A percentile compares a stretch with the other conserved stretches of the same genome.
phyloP scores from a whole-genome alignment of 2,797 vertebrate species.

The Toxotes lorentzi region DNA sequence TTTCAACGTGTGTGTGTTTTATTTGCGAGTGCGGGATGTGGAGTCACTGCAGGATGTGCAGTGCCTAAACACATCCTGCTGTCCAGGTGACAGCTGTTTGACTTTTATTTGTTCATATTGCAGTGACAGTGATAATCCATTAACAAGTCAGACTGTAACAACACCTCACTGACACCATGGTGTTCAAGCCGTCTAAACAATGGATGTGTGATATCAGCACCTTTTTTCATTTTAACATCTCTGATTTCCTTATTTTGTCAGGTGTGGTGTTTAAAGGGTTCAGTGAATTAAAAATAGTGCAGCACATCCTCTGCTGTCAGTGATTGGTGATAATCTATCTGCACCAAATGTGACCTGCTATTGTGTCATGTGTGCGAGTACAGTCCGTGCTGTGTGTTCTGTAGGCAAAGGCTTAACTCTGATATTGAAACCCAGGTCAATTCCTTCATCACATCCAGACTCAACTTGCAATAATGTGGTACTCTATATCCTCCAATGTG shows the following conservation, averaged over 20 bases:
- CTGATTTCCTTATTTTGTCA: conserved; percentile 66
- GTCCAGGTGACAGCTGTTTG: conserved; percentile 67
- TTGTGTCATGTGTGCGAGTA: neutral
- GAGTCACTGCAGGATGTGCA: conserved; percentile 56
- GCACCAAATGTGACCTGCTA: neutral
- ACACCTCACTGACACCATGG: conserved; percentile 47
- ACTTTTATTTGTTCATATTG: conserved; percentile 42
- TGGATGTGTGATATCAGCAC: conserved; percentile 49
- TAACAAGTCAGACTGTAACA: conserved; percentile 60
- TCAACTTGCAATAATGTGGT: neutral
- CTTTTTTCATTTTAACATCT: conserved; percentile 27
- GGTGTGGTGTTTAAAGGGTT: conserved; percentile 39
- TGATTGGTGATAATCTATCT: neutral
- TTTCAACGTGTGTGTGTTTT: neutral
- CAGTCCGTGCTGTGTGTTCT: neutral
- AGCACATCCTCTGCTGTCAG: conserved; percentile 10
- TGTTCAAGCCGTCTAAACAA: conserved; percentile 51
- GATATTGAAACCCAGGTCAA: neutral
- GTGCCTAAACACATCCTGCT: conserved; percentile 64
- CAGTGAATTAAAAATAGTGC: conserved; percentile 29
- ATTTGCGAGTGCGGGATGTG: neutral
- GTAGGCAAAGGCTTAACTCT: neutral
- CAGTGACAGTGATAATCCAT: conserved; percentile 34
- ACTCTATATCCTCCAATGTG: neutral
- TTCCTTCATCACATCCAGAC: neutral